Base-by-base conservation (phyloP, 2,888 invertebrate genomes). In the Eurytoma adleriae region DNA sequence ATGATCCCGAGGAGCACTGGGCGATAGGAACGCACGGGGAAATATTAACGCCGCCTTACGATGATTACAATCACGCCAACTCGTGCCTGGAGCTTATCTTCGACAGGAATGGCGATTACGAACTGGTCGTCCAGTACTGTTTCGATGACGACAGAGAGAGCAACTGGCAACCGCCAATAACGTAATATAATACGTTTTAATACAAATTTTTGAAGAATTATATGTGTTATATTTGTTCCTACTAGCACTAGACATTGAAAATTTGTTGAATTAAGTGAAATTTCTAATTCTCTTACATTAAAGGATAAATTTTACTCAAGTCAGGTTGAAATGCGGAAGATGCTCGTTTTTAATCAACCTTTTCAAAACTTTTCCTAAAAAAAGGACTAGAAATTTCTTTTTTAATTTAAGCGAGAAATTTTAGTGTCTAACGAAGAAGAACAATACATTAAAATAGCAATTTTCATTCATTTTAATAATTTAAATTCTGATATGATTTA, bases 71-170 rank as follows among this genome's bases (percentile, higher is more conserved):
- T 5, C 83, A 87, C 66, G 56, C 86, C 62, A 82, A 86, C 13
- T 89, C 88, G 77, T 91, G 91, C 83, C 68, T 90, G 69, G 91
- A 91, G 24, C 79, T 88, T 13, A 79, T 85, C 10, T 78, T 84
- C 61, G 82, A 84, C 27, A 69, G 59, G 2, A 18, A 73, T 1
- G 77, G 59, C 16, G 64, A 74, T 2, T 74, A 82, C 0, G 76
- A 52, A 1, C 59, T 86, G 0, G 78, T 84, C 64, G 84, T 89
- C 0, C 88, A 88, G 70, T 73, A 87, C 10, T 91, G 91, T 69
- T 91, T 90, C 80, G 85, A 85, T 0, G 78, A 79, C 13, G 48
- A 77, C 1, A 3, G 7, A 40, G 5, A n/a, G 18, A n/a, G 52
- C 18, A 70, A 13, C 52, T 48, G n/a, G 27, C 7, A 12, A 54